Base-by-base conservation (phyloP, 1,140 invertebrate genomes). In the Anastatus disparis region DNA sequence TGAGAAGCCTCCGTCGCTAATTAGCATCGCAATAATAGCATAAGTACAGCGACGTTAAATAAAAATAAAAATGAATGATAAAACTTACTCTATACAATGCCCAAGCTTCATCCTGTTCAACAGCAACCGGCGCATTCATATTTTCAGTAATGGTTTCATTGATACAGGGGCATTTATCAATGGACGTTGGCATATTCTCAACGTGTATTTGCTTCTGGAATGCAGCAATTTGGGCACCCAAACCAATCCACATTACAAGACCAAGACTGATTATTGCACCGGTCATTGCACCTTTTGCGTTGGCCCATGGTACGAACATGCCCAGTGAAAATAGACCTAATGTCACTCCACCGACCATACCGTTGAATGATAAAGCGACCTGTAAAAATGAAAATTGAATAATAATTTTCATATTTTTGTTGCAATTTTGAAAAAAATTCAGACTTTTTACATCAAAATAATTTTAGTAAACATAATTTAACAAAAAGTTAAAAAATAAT, bases 251-350 rank as follows among this genome's bases (percentile, higher is more conserved):
- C 17, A 91, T 83, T 24, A 93, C 88, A 2, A 93, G 81, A 10
- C 81, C 77, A 15, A 94, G 79, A 46, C 90, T 87, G n/a, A 85
- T 78, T 3, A 91, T 58, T 0, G 91, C 86, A 35, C 93, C 93
- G 22, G 81, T 79, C 59, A 91, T 87, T 0, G 93, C 93, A n/a
- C 93, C 93, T 78, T 89, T 91, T 24, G 90, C 88, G 81, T 95
- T 96, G 1, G 93, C 92, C 87, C 89, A 94, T 1, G 94, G 94
- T 56, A 95, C 91, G 77, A 95, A 94, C 89, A 97, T 95, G 55
- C 95, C 95, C 24, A 97, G 81, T 0, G 93, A 92, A 79, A 97
- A 97, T 3, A 96, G 82, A 1, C 94, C 95, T 3, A 96, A 81
- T 1, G 94, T 90, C 0, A 96, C 92, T 17, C 95, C 95, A 3